phyloP scores from a whole-genome alignment of 2,113 vertebrate genomes.

The Anser cygnoides region DNA sequence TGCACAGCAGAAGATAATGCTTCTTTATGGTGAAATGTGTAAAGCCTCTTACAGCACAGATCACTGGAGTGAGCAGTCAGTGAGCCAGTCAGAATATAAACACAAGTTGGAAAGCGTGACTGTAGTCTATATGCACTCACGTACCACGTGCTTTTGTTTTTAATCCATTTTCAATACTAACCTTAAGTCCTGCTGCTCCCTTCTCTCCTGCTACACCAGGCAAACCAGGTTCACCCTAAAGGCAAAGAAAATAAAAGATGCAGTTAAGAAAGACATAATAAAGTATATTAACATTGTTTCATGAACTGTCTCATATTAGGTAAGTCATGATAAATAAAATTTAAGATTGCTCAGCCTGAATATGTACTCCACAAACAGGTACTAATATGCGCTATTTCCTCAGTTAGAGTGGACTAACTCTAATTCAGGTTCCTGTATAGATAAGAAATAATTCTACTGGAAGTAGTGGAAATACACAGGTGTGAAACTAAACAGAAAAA shows the following conservation, averaged over 20 bases:
- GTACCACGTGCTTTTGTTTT: not conserved
- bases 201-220: conserved; percentile 83
- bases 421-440: not conserved
- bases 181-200: conserved; percentile 89
- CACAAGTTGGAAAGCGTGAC: not conserved
- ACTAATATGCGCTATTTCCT: not conserved
- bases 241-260: conserved; percentile 21
- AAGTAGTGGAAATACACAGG: not conserved
- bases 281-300: not conserved
- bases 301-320: not conserved
- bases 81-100: not conserved
- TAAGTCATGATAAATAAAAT: not conserved
- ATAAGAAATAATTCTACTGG: not conserved
- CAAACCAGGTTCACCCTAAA: conserved; percentile 90
- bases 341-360: not conserved
- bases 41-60: conserved; percentile 11
- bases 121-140: not conserved
- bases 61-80: not conserved
- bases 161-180: conserved; percentile 73
- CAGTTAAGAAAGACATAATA: not conserved
- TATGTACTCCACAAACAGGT: not conserved
- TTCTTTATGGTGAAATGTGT: not conserved
- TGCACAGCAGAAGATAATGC: not conserved
- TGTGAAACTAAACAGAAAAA: not conserved
- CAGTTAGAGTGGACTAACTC: not conserved